A percentile compares a stretch with the other conserved stretches of the same genome.
Conservation (phyloP, 2,113 vertebrate genomes). For the Thomomys bottae region DNA sequence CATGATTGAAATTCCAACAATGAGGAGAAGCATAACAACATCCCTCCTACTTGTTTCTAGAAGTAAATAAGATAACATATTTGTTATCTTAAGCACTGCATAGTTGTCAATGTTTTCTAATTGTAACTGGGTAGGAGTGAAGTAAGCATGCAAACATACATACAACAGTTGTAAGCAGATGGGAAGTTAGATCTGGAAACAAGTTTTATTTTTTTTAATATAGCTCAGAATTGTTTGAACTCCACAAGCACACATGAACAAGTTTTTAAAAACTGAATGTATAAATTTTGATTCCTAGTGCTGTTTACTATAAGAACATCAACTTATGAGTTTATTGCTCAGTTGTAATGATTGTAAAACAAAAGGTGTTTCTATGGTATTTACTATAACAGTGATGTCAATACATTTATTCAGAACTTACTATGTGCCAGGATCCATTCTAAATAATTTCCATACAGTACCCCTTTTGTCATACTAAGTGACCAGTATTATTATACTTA, state of each 20-base stretch:
- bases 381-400: not conserved
- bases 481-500: not conserved
- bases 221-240: not conserved
- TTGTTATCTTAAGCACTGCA: not conserved
- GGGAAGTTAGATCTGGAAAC: not conserved
- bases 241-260: not conserved
- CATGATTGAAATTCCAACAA: not conserved
- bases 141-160: not conserved
- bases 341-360: not conserved
- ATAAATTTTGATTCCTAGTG: not conserved
- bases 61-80: not conserved
- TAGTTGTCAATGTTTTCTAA: not conserved
- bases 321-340: too few relatives aligned
- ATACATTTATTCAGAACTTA: not conserved
- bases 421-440: not conserved
- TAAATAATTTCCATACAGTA: not conserved
- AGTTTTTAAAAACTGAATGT: not conserved
- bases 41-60: not conserved
- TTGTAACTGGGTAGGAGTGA: not conserved
- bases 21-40: not conserved
- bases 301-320: not conserved
- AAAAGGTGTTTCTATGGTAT: not conserved
- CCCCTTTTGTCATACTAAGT: not conserved
- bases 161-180: not conserved
- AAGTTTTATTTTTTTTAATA: not conserved